Percentiles rank a stretch among this genome's conserved stretches.
Evolutionary conservation across 2,888 invertebrate species (phyloP).

Genomic region (Thecophora atra): DNA sequence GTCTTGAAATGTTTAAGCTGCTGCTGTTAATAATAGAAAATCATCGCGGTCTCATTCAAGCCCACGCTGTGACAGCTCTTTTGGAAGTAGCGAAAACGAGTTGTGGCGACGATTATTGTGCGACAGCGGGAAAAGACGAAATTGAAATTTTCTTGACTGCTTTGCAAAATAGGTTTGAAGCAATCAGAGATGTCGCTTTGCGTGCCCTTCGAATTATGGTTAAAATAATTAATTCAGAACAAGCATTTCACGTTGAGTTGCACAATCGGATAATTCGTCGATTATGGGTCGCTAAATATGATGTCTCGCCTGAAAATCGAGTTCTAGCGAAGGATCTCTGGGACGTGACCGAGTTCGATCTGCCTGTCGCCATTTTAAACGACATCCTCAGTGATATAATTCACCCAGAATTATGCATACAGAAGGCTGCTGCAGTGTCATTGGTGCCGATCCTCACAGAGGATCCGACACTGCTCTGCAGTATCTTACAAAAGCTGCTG

Average conservation of each 20-base stretch:
- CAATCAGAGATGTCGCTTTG: slow-evolving; percentile 82
- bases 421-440: slow-evolving; percentile 83
- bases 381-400: slow-evolving; percentile 74
- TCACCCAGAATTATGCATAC: slow-evolving; percentile 83
- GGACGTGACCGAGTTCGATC: slow-evolving; percentile 69
- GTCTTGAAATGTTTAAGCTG: slow-evolving; percentile 82
- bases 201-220: slow-evolving; percentile 75
- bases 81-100: slow-evolving; percentile 81
- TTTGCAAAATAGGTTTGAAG: slow-evolving; percentile 76
- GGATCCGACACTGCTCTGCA: slow-evolving; percentile 68
- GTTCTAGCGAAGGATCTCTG: slow-evolving; percentile 73
- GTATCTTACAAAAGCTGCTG: slow-evolving; percentile 74
- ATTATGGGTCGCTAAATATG: slow-evolving; percentile 86
- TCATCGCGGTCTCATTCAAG: slow-evolving; percentile 77
- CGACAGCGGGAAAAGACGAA: slow-evolving; percentile 74
- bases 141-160: slow-evolving; percentile 80
- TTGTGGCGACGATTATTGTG: slow-evolving; percentile 74
- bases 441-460: slow-evolving; percentile 75
- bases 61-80: slow-evolving; percentile 81
- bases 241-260: slow-evolving; percentile 70
- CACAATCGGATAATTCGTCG: slow-evolving; percentile 74
- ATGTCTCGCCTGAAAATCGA: slow-evolving; percentile 79
- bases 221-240: slow-evolving; percentile 68
- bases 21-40: slow-evolving; percentile 80
- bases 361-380: slow-evolving; percentile 66